Evolutionary conservation across 2,888 invertebrate genomes (phyloP).

Genomic region (Rotaria macrura): DNA sequence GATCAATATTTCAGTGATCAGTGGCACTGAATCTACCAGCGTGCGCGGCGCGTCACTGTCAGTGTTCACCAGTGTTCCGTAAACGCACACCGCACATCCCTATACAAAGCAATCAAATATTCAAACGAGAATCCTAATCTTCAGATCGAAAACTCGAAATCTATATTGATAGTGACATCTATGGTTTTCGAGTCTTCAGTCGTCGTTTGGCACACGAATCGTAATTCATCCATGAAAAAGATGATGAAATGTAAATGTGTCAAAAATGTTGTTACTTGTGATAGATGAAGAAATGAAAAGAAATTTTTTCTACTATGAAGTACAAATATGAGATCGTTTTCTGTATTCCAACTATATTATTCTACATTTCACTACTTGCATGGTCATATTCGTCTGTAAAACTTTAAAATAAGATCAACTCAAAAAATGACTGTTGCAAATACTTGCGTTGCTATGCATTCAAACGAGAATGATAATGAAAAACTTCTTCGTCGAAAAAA

Average conservation of each 20-base stretch:
- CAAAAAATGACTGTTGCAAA: background rate
- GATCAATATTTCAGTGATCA: no score
- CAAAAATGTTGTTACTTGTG: background rate
- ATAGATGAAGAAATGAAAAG: background rate
- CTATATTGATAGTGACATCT: background rate
- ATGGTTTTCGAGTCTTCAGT: background rate
- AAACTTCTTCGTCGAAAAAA: background rate
- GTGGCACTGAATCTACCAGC: no score
- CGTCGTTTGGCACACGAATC: background rate
- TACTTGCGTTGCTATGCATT: background rate
- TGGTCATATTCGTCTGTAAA: background rate
- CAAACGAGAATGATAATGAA: background rate
- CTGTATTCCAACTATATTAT: background rate
- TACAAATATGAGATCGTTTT: background rate
- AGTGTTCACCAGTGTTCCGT: no score
- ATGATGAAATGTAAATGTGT: background rate
- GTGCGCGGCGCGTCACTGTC: no score
- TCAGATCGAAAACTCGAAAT: background rate
- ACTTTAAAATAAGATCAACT: background rate
- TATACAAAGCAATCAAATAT: no score
- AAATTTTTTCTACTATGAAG: background rate
- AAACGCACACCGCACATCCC: no score
- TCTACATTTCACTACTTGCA: background rate
- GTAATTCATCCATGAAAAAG: background rate
- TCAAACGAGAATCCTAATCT: no score